Percentiles rank a stretch among this genome's conserved stretches.
Evolutionary conservation across 2,888 invertebrate genomes (phyloP).

Genomic region (Smittia sp.): DNA sequence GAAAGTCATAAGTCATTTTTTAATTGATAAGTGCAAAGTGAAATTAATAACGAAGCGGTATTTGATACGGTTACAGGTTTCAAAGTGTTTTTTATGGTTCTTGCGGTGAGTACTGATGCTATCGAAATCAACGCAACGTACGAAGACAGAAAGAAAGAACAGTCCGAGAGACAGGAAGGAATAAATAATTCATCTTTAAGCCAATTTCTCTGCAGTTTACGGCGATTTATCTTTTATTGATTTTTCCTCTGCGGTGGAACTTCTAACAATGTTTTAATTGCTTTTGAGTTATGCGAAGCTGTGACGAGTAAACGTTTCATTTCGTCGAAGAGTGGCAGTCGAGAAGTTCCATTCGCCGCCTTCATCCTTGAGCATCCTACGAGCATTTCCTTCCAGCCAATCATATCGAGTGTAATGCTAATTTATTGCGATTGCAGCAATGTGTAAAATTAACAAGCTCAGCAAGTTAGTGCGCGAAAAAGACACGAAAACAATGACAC

Average conservation of each 20-base stretch:
- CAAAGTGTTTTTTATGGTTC: not conserved
- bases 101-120: not conserved
- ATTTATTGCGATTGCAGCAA: conserved; percentile 16
- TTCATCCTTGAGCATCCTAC: not conserved
- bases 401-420: conserved; percentile 18
- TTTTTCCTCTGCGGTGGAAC: not conserved
- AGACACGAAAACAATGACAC: conserved; percentile 25
- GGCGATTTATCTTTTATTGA: conserved; percentile 6
- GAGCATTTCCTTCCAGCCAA: conserved; percentile 5
- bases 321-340: not conserved
- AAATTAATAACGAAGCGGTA: not conserved
- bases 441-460: conserved; percentile 19
- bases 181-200: conserved; percentile 4
- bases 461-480: not conserved
- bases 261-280: not conserved
- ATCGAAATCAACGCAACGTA: not conserved
- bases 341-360: too few species aligned
- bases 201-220: not conserved
- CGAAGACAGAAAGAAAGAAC: not conserved
- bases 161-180: not conserved
- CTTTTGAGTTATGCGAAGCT: not conserved
- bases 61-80: not conserved
- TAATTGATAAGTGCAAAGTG: conserved; percentile 15
- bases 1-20: conserved; percentile 21
- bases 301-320: not conserved